phyloP scores from a whole-genome alignment of 2,888 invertebrate species.

The Meteorus colon region DNA sequence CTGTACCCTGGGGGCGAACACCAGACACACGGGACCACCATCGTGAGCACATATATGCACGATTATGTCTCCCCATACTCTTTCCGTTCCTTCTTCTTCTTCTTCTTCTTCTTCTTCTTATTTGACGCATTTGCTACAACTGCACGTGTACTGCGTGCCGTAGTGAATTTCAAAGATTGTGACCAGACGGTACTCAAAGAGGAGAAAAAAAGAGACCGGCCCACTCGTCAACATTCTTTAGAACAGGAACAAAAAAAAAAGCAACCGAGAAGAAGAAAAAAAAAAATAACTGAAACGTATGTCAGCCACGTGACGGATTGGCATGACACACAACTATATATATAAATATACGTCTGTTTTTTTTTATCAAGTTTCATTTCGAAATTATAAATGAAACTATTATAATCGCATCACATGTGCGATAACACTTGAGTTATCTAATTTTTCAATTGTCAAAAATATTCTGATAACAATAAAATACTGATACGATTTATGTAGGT shows the following conservation, averaged over 20 bases:
- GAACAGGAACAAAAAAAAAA: not conserved
- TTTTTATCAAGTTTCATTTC: not conserved
- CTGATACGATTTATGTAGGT: conserved; percentile 16
- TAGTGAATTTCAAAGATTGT: conserved; percentile 2
- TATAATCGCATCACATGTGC: not conserved
- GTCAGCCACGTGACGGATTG: not conserved
- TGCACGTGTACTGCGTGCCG: conserved; percentile 2
- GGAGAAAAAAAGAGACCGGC: not conserved
- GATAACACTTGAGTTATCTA: conserved; percentile 1
- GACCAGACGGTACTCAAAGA: conserved; percentile 1
- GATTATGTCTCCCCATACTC: conserved; percentile 15
- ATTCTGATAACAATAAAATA: not conserved
- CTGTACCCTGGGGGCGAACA: conserved; percentile 49
- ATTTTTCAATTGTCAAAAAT: conserved; percentile 3
- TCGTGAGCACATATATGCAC: conserved; percentile 12
- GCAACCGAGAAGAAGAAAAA: not conserved
- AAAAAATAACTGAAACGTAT: not conserved
- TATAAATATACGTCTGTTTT: not conserved
- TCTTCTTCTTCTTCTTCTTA: not conserved
- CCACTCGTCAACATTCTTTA: not conserved
- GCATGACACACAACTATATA: not conserved
- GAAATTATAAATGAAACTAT: conserved; percentile 4
- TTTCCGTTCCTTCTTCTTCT: not conserved
- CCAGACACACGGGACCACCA: conserved; percentile 44
- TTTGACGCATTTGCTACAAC: not conserved